Evolutionary conservation across 2,797 vertebrate genomes (phyloP).

Genomic region (Molothrus ater): DNA sequence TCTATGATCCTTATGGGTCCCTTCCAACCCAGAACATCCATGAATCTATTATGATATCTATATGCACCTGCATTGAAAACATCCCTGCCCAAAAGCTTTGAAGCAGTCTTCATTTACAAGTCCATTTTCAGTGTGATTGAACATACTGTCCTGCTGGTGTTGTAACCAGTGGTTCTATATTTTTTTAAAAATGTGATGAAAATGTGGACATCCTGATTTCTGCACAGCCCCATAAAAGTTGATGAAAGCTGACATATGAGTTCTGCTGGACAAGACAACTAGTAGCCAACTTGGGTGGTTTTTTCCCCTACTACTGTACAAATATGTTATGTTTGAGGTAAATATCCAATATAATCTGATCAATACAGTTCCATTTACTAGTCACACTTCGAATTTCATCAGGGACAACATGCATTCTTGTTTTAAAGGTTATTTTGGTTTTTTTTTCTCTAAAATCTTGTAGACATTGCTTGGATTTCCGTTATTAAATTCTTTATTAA

Average conservation of each 20-base stretch:
- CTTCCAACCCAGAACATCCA: background rate
- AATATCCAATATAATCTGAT: background rate
- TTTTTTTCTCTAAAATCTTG: background rate
- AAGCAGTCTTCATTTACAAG: background rate
- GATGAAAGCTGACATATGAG: background rate
- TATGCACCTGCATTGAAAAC: background rate
- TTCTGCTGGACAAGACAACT: background rate
- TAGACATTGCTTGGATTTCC: background rate
- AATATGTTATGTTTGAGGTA: background rate
- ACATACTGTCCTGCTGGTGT: background rate
- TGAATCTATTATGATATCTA: background rate
- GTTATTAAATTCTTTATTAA: background rate
- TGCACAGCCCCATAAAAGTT: background rate
- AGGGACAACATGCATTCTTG: background rate
- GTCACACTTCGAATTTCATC: background rate
- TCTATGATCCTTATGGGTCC: background rate
- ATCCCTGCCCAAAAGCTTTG: background rate
- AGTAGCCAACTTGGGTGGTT: accelerated
- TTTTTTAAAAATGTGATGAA: background rate
- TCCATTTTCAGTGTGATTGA: background rate
- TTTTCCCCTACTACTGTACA: background rate
- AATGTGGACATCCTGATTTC: background rate
- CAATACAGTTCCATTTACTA: background rate
- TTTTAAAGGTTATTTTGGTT: background rate
- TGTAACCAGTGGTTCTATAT: background rate